Percentiles rank a stretch among this genome's conserved stretches.
Conservation (phyloP, 2,888 invertebrate genomes). For the Drosophila ezoana region DNA sequence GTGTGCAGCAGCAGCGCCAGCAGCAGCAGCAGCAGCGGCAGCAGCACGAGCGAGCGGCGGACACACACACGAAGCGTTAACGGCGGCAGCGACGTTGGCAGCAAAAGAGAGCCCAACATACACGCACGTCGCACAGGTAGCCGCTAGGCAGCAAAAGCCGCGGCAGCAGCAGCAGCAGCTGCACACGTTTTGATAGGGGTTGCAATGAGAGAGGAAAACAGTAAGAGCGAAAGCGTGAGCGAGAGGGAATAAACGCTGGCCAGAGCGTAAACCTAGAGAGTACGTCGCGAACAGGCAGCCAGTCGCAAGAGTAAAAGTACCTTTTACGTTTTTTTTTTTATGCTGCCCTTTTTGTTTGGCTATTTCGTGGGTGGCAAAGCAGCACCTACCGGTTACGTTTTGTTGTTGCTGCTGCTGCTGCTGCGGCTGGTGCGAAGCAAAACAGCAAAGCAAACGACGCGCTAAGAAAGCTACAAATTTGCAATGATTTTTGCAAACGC, state of each 20-base stretch:
- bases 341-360: slow-evolving; percentile 68
- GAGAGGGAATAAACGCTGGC: background rate
- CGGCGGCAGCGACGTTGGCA: slow-evolving; percentile 22
- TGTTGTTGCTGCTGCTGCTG: slow-evolving; percentile 50
- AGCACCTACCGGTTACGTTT: slow-evolving; percentile 72
- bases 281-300: background rate
- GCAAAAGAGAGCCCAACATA: slow-evolving; percentile 22
- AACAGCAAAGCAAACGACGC: slow-evolving; percentile 60
- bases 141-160: slow-evolving; percentile 10
- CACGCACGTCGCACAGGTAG: slow-evolving; percentile 26
- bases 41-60: slow-evolving; percentile 1
- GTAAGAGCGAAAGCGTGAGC: slow-evolving; percentile 7
- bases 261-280: slow-evolving; percentile 4
- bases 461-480: slow-evolving; percentile 47
- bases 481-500: slow-evolving; percentile 44
- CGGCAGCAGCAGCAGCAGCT: slow-evolving; percentile 21
- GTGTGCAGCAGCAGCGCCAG: slow-evolving; percentile 25
- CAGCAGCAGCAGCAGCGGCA: slow-evolving; percentile 8
- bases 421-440: slow-evolving; percentile 56
- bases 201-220: slow-evolving; percentile 29
- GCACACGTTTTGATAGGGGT: slow-evolving; percentile 47
- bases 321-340: slow-evolving; percentile 40
- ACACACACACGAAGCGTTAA: slow-evolving; percentile 27
- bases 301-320: slow-evolving; percentile 58
- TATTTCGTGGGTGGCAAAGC: slow-evolving; percentile 70